Percentiles rank a stretch among this genome's conserved stretches.
Evolutionary conservation across 1,140 invertebrate genomes (phyloP).

Genomic region (Hyles euphorbiae): DNA sequence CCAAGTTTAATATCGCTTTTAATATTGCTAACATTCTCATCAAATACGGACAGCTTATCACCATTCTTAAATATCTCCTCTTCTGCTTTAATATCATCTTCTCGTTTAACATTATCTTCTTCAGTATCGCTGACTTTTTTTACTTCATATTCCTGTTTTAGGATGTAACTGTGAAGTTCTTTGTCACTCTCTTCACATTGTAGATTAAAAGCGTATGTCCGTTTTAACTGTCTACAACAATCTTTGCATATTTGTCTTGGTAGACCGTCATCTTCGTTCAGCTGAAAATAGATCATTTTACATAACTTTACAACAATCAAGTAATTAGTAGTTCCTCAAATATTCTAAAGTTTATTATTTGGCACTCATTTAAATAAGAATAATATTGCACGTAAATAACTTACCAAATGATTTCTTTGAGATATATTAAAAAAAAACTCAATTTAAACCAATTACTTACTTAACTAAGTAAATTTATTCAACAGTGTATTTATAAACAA

Average conservation of each 20-base stretch:
- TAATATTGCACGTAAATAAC: no score
- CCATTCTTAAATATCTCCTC: neutral
- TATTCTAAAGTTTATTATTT: no score
- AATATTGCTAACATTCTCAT: conserved; percentile 7
- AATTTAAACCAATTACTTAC: no score
- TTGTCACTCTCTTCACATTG: conserved; percentile 53
- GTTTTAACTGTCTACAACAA: conserved; percentile 50
- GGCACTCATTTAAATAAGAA: no score
- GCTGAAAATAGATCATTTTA: conserved; percentile 7
- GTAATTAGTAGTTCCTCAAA: neutral
- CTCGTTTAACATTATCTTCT: conserved; percentile 9
- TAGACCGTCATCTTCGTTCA: conserved; percentile 43
- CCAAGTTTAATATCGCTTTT: conserved; percentile 36
- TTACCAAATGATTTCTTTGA: no score
- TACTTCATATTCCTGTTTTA: conserved; percentile 3
- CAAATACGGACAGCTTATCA: neutral
- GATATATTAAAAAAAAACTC: no score
- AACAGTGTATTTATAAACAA: no score
- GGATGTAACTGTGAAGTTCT: conserved; percentile 36
- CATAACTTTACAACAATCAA: conserved; percentile 3
- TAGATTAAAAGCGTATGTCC: conserved; percentile 46
- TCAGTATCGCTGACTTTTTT: conserved; percentile 11
- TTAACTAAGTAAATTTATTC: no score
- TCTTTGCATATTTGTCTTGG: conserved; percentile 59
- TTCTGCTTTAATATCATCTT: conserved; percentile 19